Evolutionary conservation across 2,797 vertebrate genomes (phyloP).

Genomic region (Sebastolobus altivelis): DNA sequence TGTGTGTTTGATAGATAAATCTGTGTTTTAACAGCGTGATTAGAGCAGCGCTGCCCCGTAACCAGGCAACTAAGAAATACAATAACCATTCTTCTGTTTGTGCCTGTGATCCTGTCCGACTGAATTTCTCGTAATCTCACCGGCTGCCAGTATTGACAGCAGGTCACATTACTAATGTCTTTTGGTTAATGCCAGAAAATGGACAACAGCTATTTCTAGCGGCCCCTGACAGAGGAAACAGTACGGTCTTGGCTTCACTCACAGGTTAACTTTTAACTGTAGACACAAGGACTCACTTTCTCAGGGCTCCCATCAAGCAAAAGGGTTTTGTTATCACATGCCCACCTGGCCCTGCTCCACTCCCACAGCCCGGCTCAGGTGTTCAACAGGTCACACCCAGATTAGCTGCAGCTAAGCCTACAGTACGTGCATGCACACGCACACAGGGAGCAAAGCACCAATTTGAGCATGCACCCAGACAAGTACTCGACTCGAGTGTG

Average conservation of each 20-base stretch:
- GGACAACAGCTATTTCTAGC: conserved; percentile 17
- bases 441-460: conserved; percentile 1
- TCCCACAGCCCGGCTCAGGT: conserved; percentile 51
- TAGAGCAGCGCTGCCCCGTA: conserved; percentile 55
- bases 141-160: conserved; percentile 25
- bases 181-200: conserved; percentile 34
- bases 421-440: neutral
- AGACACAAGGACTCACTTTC: neutral
- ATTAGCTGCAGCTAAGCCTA: conserved; percentile 54
- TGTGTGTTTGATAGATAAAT: conserved; percentile 52
- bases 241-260: neutral
- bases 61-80: conserved; percentile 77
- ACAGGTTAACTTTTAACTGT: neutral
- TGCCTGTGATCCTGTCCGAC: conserved; percentile 46
- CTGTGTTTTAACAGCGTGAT: conserved; percentile 52
- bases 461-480: neutral
- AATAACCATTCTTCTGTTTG: conserved; percentile 39
- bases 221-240: neutral
- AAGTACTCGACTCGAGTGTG: conserved; percentile 10
- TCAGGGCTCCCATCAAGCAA: conserved; percentile 1
- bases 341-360: conserved; percentile 35
- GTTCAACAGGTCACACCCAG: conserved; percentile 73
- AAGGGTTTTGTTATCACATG: conserved; percentile 67
- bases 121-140: conserved; percentile 51
- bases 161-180: conserved; percentile 36